Percentiles rank a stretch among this genome's conserved stretches.
These are phyloP conservation scores for Argya squamiceps DNA, from an alignment of 2,797 vertebrate genomes.

Conservation along the genomic window DNA sequence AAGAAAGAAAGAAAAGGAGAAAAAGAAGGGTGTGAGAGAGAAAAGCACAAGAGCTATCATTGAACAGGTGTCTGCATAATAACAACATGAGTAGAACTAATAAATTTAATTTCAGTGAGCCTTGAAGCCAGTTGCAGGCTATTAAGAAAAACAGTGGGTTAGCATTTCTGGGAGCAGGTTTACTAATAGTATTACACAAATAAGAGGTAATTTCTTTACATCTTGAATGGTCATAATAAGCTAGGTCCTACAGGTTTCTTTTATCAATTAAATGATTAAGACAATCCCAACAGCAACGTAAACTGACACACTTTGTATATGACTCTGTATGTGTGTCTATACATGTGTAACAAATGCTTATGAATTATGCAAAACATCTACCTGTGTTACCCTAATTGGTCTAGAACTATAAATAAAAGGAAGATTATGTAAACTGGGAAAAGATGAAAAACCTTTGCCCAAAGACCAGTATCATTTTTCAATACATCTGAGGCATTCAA, in stretches of 20 bases:
- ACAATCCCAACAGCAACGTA: not conserved
- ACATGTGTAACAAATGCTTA: not conserved
- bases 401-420: not conserved
- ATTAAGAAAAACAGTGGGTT: conserved; percentile 36
- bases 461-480: not conserved
- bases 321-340: not conserved
- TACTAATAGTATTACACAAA: conserved; percentile 20
- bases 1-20: not conserved
- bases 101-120: conserved; percentile 47
- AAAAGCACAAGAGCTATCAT: not conserved
- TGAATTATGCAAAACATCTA: not conserved
- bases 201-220: not conserved
- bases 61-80: conserved; percentile 24
- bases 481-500: not conserved
- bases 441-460: not conserved
- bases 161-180: conserved; percentile 3
- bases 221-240: not conserved
- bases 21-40: not conserved
- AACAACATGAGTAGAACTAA: conserved; percentile 27
- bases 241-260: not conserved
- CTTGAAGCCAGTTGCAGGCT: conserved; percentile 42
- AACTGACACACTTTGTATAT: not conserved
- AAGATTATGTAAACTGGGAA: not conserved
- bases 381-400: not conserved
- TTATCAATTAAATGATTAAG: not conserved